Percentiles rank a stretch among this genome's conserved stretches.
These are phyloP conservation scores for Eilema sororculum DNA, from an alignment of 2,888 invertebrate genomes.

Conservation along the genomic window DNA sequence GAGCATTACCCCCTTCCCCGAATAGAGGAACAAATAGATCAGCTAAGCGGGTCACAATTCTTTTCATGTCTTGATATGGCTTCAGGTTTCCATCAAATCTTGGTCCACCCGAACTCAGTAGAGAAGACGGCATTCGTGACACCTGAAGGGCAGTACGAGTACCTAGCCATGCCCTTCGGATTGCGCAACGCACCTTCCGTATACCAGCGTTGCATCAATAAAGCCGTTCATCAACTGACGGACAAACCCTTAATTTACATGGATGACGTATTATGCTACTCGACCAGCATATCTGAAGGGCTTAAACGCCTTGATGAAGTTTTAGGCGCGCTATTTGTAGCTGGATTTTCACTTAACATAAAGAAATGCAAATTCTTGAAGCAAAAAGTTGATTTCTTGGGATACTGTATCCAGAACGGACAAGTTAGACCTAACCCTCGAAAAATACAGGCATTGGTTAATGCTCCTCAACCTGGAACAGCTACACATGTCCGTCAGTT, in stretches of 20 bases:
- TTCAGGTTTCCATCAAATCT: too few species aligned
- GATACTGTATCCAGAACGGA: conserved; percentile 26
- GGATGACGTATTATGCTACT: conserved; percentile 5
- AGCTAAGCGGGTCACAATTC: too few species aligned
- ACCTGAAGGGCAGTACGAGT: too few species aligned
- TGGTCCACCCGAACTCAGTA: too few species aligned
- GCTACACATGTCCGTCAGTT: conserved; percentile 30
- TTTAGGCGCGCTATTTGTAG: conserved; percentile 21
- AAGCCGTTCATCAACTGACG: background rate
- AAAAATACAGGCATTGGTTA: conserved; percentile 34
- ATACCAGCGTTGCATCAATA: conserved; percentile 4
- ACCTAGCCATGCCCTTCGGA: too few species aligned
- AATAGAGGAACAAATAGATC: too few species aligned
- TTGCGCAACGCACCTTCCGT: background rate
- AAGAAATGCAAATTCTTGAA: conserved; percentile 30
- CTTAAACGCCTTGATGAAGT: conserved; percentile 13
- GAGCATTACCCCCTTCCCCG: too few species aligned
- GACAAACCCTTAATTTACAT: background rate
- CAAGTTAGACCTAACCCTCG: conserved; percentile 35
- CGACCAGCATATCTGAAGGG: background rate
- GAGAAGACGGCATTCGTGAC: too few species aligned
- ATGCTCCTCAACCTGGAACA: conserved; percentile 26
- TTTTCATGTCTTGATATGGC: too few species aligned
- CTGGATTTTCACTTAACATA: conserved; percentile 35
- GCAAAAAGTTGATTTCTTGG: conserved; percentile 31